A percentile compares a stretch with the other conserved stretches of the same genome.
phyloP scores from a whole-genome alignment of 2,888 invertebrate species.

The Pristionchus japonicus region DNA sequence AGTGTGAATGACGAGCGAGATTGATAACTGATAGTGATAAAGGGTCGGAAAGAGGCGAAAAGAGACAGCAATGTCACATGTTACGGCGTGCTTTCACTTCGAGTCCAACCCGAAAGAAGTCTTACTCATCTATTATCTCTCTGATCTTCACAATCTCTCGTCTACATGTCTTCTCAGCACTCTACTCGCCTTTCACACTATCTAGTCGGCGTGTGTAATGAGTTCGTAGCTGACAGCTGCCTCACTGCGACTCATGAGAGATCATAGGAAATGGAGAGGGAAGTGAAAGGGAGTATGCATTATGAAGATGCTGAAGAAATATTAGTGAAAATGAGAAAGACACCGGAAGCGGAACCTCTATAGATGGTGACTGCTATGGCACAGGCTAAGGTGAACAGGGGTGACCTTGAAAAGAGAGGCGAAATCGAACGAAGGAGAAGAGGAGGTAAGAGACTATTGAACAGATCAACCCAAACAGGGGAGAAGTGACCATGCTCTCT shows the following conservation, averaged over 20 bases:
- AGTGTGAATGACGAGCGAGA: slow-evolving; percentile 20
- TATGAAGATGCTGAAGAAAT: no score
- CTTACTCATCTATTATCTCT: slow-evolving; percentile 5
- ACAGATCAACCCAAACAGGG: slow-evolving; percentile 26
- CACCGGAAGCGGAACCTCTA: neutral
- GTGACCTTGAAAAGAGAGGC: slow-evolving; percentile 24
- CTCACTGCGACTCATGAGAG: neutral
- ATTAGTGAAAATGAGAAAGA: neutral
- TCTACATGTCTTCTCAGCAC: neutral
- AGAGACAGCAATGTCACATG: slow-evolving; percentile 24
- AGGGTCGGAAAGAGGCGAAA: neutral
- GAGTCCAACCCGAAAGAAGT: neutral
- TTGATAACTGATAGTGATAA: slow-evolving; percentile 8
- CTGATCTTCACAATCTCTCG: neutral
- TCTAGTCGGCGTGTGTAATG: slow-evolving; percentile 25
- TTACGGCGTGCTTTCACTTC: slow-evolving; percentile 20
- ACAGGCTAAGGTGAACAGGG: neutral
- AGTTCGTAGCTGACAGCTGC: slow-evolving; percentile 27
- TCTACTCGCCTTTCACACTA: neutral
- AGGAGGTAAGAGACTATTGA: slow-evolving; percentile 21
- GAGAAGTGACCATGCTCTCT: neutral
- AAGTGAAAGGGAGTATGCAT: neutral
- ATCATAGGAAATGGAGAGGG: neutral
- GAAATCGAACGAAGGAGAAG: neutral
- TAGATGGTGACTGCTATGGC: neutral